Evolutionary conservation across 2,888 invertebrate species (phyloP).

Genomic region (Papilio protenor): DNA sequence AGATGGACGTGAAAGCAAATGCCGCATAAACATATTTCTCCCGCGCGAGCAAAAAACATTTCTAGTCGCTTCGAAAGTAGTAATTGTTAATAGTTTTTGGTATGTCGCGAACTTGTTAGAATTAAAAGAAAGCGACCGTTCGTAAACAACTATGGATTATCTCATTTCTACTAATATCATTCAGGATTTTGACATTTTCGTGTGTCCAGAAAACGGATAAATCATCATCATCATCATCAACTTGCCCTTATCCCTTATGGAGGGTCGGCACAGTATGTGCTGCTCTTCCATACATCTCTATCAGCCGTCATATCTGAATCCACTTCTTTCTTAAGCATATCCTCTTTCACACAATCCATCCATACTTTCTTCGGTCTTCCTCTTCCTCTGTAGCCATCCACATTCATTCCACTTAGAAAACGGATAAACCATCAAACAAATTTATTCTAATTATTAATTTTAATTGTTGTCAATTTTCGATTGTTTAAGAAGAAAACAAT

Average conservation of each 20-base stretch:
- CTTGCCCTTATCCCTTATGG: too few relatives aligned
- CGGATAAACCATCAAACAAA: too few relatives aligned
- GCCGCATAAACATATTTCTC: conserved; percentile 53
- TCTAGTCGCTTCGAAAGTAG: conserved; percentile 42
- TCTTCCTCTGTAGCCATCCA: too few relatives aligned
- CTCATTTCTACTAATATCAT: neutral
- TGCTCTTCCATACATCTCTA: too few relatives aligned
- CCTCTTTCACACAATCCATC: too few relatives aligned
- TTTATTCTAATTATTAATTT: neutral
- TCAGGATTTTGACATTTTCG: neutral
- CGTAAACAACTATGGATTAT: neutral
- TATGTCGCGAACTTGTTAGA: neutral
- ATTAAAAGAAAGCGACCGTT: conserved; percentile 20
- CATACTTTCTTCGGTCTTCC: too few relatives aligned
- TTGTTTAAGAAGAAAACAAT: neutral
- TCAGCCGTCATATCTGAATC: too few relatives aligned
- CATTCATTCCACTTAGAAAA: too few relatives aligned
- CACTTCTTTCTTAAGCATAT: too few relatives aligned
- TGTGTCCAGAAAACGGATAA: neutral
- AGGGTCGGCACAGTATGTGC: too few relatives aligned
- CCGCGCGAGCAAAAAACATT: conserved; percentile 47
- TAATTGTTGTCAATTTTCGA: neutral
- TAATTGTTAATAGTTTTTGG: conserved; percentile 25
- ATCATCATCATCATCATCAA: too few relatives aligned
- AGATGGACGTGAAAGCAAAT: conserved; percentile 49